These are phyloP conservation scores for Crocuta crocuta DNA, from an alignment of 2,113 vertebrate genomes.

Conservation along the genomic window DNA sequence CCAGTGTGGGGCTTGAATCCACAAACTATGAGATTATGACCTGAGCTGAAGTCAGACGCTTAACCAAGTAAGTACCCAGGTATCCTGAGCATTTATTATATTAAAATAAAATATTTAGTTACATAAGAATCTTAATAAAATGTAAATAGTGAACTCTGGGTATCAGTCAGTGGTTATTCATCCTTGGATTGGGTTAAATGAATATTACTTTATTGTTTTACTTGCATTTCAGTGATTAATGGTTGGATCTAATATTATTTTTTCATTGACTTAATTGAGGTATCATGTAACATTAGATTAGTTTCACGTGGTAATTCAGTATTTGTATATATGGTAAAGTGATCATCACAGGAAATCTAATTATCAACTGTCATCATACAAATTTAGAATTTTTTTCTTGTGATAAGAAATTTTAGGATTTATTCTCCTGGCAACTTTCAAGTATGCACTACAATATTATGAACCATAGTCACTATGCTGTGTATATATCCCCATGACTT, in stretches of 20 bases:
- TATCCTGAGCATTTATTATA: background rate
- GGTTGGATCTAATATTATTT: background rate
- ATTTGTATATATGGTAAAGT: background rate
- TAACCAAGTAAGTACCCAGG: too few relatives aligned
- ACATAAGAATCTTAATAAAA: conserved; percentile 1
- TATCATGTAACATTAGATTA: background rate
- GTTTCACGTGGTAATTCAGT: background rate
- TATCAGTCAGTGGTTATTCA: background rate
- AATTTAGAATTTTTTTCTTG: background rate
- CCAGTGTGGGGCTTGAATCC: too few relatives aligned
- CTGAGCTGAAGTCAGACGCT: too few relatives aligned
- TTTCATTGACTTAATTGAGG: background rate
- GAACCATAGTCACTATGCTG: background rate
- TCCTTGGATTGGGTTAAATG: background rate
- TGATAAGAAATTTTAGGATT: background rate
- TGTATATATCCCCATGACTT: background rate
- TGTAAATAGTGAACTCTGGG: background rate
- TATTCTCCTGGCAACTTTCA: background rate
- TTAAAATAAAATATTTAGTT: background rate
- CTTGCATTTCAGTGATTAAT: background rate
- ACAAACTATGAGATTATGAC: too few relatives aligned
- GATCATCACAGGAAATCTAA: background rate
- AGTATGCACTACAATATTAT: background rate
- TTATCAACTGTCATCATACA: background rate
- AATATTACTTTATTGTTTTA: background rate